A percentile compares a stretch with the other conserved stretches of the same genome.
These are phyloP conservation scores for Columba janthina DNA, from an alignment of 2,113 vertebrate species.

Conservation along the genomic window DNA sequence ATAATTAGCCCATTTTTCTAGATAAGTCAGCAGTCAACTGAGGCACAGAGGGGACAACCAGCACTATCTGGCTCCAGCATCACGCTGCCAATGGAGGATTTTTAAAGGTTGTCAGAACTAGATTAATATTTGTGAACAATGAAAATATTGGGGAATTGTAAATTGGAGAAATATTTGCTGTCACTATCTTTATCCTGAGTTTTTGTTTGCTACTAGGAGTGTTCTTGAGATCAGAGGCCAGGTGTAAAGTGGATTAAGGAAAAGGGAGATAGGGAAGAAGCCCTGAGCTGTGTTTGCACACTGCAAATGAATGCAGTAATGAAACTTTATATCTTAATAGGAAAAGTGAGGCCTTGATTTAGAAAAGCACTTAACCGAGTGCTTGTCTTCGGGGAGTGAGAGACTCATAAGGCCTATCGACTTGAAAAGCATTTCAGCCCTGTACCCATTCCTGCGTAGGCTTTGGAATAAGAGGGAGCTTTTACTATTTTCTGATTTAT, in stretches of 20 bases:
- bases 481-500: not conserved
- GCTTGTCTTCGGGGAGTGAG: not conserved
- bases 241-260: not conserved
- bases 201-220: not conserved
- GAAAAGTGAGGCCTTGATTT: not conserved
- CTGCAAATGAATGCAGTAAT: not conserved
- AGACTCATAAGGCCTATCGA: not conserved
- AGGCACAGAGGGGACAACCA: not conserved
- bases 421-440: not conserved
- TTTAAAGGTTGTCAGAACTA: not conserved
- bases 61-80: not conserved
- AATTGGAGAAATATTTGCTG: not conserved
- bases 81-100: not conserved
- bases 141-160: not conserved
- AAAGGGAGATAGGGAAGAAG: not conserved
- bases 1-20: not conserved
- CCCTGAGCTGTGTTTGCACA: not conserved
- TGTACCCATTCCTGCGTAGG: not conserved
- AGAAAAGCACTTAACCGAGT: not conserved
- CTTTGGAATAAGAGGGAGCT: not conserved
- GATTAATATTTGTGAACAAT: not conserved
- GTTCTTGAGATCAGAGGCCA: not conserved
- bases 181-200: not conserved
- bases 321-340: not conserved
- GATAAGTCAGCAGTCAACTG: not conserved